Base-by-base conservation (phyloP, 2,113 vertebrate genomes). In the Cynocephalus volans region DNA sequence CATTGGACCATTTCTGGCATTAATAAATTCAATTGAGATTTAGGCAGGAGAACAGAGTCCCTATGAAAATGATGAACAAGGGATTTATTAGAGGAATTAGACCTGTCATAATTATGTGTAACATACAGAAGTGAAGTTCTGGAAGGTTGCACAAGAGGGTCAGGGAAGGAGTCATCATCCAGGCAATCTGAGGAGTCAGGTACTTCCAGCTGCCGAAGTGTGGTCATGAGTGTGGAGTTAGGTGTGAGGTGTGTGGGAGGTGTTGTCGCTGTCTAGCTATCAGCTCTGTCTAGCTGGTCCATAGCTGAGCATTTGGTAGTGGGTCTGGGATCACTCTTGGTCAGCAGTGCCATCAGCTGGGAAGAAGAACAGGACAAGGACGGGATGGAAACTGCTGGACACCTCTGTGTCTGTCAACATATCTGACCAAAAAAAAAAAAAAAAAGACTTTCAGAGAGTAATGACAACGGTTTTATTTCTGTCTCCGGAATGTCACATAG, bases 31-130 rank as follows among this genome's bases (percentile, higher is more conserved):
- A 62, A 33, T 65, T 48, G 36, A 89, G 62, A 2, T 54, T 81
- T 83, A 90, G 79, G 19, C 26, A 95, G 54, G 73, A 95, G 73
- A 65, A 64, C 24, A 90, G 50, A 82, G 14, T 67, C 56, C 33
- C 15, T 36, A 3, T 48, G 36, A 88, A 41, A 54, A 94, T 73
- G 23, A 33, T 45, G 12, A 41, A 26, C 11, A n/a, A 58, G 9
- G 21, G 31, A 65, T 77, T 90, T 87, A 54, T 58, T 69, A 15
- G 11, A 90, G 80, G 64, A 76, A 48, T 87, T 69, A 21, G 52
- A 45, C 2, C 8, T 84, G 69, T 23, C 5, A 15, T 28, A 28
- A 33, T 75, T 83, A 45, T 48, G 13, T 41, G 64, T 21, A 31
- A 56, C 31, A 67, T 18, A 58, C 6, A 33, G 18, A 90, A 48